Conservation (phyloP, 2,113 vertebrate genomes). For the Albula goreensis region DNA sequence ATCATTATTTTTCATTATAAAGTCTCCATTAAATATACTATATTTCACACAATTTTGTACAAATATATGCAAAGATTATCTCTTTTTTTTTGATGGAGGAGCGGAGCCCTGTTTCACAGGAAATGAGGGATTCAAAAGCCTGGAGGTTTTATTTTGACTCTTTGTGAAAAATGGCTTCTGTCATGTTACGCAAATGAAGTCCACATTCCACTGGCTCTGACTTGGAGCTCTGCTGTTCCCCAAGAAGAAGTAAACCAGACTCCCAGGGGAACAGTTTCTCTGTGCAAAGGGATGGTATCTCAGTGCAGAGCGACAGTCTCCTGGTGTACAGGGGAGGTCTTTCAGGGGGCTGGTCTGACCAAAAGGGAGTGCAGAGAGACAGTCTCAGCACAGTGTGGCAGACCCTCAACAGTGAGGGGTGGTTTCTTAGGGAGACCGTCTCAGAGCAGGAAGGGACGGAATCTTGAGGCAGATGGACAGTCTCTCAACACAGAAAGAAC, state of each 20-base stretch:
- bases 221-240: not conserved
- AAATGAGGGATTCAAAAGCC: conserved; percentile 18
- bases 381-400: too few species aligned
- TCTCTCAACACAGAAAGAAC: too few species aligned
- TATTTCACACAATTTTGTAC: conserved; percentile 94
- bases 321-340: too few species aligned
- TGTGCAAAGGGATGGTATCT: not conserved
- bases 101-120: conserved; percentile 66
- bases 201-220: conserved; percentile 20
- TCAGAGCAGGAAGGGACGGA: too few species aligned
- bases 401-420: too few species aligned
- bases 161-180: conserved; percentile 77
- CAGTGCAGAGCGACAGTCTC: not conserved
- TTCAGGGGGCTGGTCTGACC: too few species aligned
- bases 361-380: too few species aligned
- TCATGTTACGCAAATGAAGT: conserved; percentile 81
- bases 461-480: too few species aligned
- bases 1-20: conserved; percentile 74
- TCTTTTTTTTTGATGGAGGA: conserved; percentile 77
- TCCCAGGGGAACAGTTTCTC: not conserved
- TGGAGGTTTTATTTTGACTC: conserved; percentile 25
- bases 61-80: conserved; percentile 87
- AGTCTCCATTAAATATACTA: conserved; percentile 92
- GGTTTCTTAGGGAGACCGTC: too few species aligned
- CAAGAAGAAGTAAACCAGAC: too few species aligned